Evolutionary conservation across 2,113 vertebrate species (phyloP).

Genomic region (Phalacrocorax brasilianus): DNA sequence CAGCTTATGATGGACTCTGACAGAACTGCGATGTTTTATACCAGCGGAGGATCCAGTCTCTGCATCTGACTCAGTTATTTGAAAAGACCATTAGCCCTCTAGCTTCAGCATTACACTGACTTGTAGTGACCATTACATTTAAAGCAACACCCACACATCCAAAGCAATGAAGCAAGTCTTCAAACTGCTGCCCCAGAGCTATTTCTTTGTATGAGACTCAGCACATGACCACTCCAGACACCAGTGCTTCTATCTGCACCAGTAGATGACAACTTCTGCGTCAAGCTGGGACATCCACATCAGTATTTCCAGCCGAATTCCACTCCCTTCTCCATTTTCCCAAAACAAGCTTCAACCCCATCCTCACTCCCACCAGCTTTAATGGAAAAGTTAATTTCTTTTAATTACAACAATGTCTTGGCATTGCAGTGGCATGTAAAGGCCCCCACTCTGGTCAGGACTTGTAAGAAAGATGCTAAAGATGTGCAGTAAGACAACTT

Average conservation of each 20-base stretch:
- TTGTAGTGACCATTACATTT: constrained; percentile 29
- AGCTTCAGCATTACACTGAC: constrained; percentile 38
- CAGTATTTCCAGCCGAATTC: background rate
- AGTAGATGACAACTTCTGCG: background rate
- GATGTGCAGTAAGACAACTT: background rate
- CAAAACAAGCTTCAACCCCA: background rate
- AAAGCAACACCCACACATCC: background rate
- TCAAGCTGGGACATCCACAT: background rate
- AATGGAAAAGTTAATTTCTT: background rate
- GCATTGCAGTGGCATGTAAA: background rate
- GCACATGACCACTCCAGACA: background rate
- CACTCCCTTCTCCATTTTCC: background rate
- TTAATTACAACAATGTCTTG: background rate
- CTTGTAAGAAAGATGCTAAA: background rate
- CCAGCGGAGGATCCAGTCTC: background rate
- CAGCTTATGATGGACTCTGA: constrained; percentile 4
- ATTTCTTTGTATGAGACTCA: background rate
- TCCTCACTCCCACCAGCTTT: background rate
- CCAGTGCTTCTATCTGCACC: background rate
- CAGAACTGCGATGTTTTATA: background rate
- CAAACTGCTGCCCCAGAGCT: background rate
- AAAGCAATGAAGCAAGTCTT: background rate
- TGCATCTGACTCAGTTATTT: constrained; percentile 14
- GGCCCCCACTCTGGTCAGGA: background rate
- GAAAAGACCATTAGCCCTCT: constrained; percentile 21